Conservation (phyloP, 2,888 invertebrate genomes). For the Andrena praecox region DNA sequence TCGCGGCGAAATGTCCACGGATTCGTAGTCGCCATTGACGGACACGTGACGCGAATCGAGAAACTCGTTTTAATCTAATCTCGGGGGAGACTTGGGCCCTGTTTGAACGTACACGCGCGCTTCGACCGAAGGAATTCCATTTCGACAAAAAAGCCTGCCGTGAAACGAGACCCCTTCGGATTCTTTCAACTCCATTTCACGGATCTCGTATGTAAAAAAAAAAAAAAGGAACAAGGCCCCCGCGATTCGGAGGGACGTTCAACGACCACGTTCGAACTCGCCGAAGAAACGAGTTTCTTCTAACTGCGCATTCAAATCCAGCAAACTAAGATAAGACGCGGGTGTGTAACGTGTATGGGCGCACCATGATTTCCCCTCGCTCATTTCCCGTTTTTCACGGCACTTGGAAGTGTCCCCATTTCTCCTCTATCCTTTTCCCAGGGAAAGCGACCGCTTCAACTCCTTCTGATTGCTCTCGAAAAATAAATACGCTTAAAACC, state of each 20-base stretch:
- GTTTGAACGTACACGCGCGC: slow-evolving; percentile 1
- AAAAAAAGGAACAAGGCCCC: not conserved
- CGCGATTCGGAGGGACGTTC: slow-evolving; percentile 14
- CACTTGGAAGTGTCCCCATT: not conserved
- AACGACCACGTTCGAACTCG: slow-evolving; percentile 15
- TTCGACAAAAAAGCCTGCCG: slow-evolving; percentile 10
- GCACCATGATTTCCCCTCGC: slow-evolving; percentile 7
- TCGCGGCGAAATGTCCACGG: slow-evolving; percentile 8
- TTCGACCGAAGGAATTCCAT: slow-evolving; percentile 20
- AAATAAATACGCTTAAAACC: slow-evolving; percentile 49
- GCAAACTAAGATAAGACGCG: slow-evolving; percentile 4
- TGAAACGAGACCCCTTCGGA: slow-evolving; percentile 5
- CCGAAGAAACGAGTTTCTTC: slow-evolving; percentile 50
- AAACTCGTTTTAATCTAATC: slow-evolving; percentile 36
- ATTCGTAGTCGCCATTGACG: slow-evolving; percentile 4
- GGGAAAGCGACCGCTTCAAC: slow-evolving; percentile 20
- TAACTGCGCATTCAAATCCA: slow-evolving; percentile 48
- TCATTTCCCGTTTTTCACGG: not conserved
- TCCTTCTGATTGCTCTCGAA: slow-evolving; percentile 43
- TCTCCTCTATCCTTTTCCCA: not conserved
- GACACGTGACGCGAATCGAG: slow-evolving; percentile 18
- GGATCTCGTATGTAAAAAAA: not conserved
- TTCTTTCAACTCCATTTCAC: slow-evolving; percentile 5
- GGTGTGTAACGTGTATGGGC: not conserved
- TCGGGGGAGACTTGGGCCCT: not conserved